Percentiles rank a stretch among this genome's conserved stretches.
Conservation (phyloP, 2,888 invertebrate species). For the Tipula confusa region DNA sequence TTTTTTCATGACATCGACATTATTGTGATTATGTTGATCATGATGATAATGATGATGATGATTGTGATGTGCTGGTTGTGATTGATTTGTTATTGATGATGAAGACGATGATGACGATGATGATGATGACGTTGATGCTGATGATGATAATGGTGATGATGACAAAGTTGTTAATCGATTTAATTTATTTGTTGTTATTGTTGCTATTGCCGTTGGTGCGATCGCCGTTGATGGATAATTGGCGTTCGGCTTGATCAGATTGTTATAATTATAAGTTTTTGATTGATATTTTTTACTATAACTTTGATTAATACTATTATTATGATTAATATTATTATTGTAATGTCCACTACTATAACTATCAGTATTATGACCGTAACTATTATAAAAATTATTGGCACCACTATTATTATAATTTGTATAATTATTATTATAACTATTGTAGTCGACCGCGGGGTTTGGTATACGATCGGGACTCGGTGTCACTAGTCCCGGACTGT, state of each 20-base stretch:
- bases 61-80: not conserved
- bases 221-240: not conserved
- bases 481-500: not conserved
- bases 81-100: not conserved
- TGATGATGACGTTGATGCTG: not conserved
- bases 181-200: not conserved
- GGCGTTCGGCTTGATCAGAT: not conserved
- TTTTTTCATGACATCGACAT: constrained; percentile 54
- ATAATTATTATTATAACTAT: not conserved
- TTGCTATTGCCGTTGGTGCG: not conserved
- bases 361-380: not conserved
- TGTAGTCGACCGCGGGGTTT: not conserved
- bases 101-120: not conserved
- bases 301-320: constrained; percentile 25
- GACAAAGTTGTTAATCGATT: not conserved
- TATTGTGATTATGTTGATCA: too few species aligned
- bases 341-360: not conserved
- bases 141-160: not conserved
- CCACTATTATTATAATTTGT: not conserved
- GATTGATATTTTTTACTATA: not conserved
- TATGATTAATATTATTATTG: too few species aligned
- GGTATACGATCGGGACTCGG: not conserved
- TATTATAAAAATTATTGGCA: constrained; percentile 3
- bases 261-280: not conserved
- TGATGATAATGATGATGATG: not conserved